Base-by-base conservation (phyloP, 2,797 vertebrate species). In the Pterois miles region DNA sequence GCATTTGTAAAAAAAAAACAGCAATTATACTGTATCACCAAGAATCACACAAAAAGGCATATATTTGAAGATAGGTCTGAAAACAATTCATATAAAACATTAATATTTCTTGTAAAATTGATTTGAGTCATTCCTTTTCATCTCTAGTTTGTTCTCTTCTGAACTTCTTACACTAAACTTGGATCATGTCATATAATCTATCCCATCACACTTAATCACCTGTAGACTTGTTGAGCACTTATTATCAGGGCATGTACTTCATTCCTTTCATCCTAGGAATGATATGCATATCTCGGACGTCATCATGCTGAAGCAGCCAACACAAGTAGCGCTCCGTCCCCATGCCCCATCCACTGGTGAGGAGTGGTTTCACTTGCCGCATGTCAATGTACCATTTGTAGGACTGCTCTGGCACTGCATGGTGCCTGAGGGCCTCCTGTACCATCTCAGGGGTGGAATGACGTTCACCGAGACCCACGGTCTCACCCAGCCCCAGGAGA, bases 311-410 rank as follows among this genome's bases (percentile, higher is more conserved):
- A 36, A 36, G 34, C 34, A 36, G 10, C 34, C 34, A 36, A 36
- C 34, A 36, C 34, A 36, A 36, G 34, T 36, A 36, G 34, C 34
- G 34, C 34, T 36, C 34, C 34, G 34, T 36, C 10, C 34, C 34
- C 34, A 6, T 4, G 6, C 33, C 33, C 96, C 96, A 96, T n/a
- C 96, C 96, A 60, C 95, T 34, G 33, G 33, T 34, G 8, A 34
- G 4, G 33, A 34, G 33, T 34, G 95, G 93, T 57, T 92, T 85
- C 66, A 91, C 86, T 68, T 95, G 86, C 11, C 95, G 91, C 91
- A 96, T 96, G 88, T 87, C 76, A 34, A 94, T 92, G 89, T 96
- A 96, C 95, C 96, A 96, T 82, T 91, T 94, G 86, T 96, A 96
- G 13, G 94, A 90, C 38, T 96, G 87, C 65, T 95, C 94, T 48